Percentiles rank a stretch among this genome's conserved stretches.
Conservation (phyloP, 2,113 vertebrate genomes). For the Vombatus ursinus region DNA sequence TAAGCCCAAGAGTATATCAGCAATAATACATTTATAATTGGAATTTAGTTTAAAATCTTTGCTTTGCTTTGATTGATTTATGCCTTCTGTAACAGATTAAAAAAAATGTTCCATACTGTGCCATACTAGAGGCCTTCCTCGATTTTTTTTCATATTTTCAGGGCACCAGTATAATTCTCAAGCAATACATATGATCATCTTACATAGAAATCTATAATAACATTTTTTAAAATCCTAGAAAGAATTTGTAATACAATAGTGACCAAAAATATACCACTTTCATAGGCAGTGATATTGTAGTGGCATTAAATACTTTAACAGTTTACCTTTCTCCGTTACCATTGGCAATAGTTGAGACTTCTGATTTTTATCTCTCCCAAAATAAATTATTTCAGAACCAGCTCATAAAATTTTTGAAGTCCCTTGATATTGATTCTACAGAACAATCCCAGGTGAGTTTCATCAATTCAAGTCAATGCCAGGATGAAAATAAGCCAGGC, state of each 20-base stretch:
- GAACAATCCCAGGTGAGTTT: slow-evolving; percentile 51
- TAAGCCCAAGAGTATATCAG: slow-evolving; percentile 23
- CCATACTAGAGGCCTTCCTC: background rate
- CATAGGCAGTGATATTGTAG: slow-evolving; percentile 3
- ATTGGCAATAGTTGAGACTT: slow-evolving; percentile 30
- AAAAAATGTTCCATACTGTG: background rate
- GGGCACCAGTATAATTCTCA: background rate
- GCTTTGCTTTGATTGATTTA: background rate
- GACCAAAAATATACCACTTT: slow-evolving; percentile 18
- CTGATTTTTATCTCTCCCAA: slow-evolving; percentile 9
- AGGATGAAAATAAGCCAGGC: slow-evolving; percentile 62
- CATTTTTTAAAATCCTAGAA: slow-evolving; percentile 29
- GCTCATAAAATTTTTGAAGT: slow-evolving; percentile 14
- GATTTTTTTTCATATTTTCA: background rate
- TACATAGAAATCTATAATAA: slow-evolving; percentile 8
- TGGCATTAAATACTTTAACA: slow-evolving; percentile 9
- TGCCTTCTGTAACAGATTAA: background rate
- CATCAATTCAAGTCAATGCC: slow-evolving; percentile 54
- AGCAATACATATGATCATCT: background rate
- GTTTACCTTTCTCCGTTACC: slow-evolving; percentile 13
- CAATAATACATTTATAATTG: background rate
- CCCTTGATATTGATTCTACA: slow-evolving; percentile 49
- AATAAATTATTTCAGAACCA: slow-evolving; percentile 54
- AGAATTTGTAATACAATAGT: slow-evolving; percentile 15
- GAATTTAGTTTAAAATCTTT: background rate